Conservation (phyloP, 2,113 vertebrate genomes). For the Madoqua kirkii region DNA sequence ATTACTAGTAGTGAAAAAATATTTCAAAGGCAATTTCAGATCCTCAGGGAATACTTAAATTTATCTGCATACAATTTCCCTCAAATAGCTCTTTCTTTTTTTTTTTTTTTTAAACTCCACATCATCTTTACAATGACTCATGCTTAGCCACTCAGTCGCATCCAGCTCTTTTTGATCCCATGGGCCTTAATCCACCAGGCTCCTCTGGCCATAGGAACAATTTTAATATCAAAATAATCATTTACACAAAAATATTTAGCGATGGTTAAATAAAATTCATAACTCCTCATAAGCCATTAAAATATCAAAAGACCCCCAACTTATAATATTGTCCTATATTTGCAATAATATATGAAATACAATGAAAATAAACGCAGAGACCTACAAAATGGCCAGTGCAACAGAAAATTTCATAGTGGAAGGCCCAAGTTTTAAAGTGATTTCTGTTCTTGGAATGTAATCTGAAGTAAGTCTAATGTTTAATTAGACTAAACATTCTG, state of each 20-base stretch:
- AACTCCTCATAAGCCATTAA: background rate
- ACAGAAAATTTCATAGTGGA: background rate
- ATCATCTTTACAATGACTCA: background rate
- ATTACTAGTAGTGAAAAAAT: background rate
- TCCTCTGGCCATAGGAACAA: background rate
- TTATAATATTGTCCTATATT: background rate
- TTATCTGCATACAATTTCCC: background rate
- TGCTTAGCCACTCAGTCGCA: background rate
- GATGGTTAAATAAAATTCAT: background rate
- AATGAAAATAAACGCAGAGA: background rate
- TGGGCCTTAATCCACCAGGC: background rate
- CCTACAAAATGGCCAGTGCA: background rate
- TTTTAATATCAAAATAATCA: background rate
- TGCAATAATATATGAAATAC: background rate
- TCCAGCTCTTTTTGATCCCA: background rate
- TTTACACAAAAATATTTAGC: background rate
- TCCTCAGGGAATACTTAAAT: background rate
- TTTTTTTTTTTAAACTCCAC: background rate
- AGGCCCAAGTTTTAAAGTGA: background rate
- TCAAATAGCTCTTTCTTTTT: background rate
- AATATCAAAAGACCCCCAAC: background rate
- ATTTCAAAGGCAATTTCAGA: background rate
- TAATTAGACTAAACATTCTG: background rate
- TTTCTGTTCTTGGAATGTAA: background rate
- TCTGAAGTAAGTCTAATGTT: background rate